Evolutionary conservation across 2,888 invertebrate genomes (phyloP).

Genomic region (Empis stercorea): DNA sequence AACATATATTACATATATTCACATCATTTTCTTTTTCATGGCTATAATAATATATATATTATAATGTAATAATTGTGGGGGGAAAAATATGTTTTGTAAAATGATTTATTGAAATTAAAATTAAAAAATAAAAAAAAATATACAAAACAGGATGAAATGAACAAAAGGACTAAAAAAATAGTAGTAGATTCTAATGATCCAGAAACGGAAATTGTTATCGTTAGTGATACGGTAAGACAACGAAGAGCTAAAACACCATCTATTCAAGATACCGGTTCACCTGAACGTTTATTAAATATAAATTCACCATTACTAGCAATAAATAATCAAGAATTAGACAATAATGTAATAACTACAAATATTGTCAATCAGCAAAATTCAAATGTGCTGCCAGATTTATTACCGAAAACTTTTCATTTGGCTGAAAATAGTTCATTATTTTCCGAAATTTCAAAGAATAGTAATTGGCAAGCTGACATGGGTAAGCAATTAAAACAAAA

Average conservation of each 20-base stretch:
- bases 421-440: conserved; percentile 55
- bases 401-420: conserved; percentile 49
- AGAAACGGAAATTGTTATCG: conserved; percentile 45
- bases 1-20: too few relatives aligned
- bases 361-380: conserved; percentile 18
- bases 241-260: conserved; percentile 33
- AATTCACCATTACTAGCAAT: neutral
- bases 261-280: conserved; percentile 22
- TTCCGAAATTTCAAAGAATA: conserved; percentile 46
- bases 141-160: conserved; percentile 10
- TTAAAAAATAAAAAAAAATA: too few relatives aligned
- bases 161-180: neutral
- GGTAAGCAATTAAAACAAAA: neutral
- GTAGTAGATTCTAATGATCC: conserved; percentile 13
- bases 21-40: too few relatives aligned
- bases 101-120: too few relatives aligned
- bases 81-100: too few relatives aligned
- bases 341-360: conserved; percentile 2
- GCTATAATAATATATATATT: too few relatives aligned
- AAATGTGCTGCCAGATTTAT: conserved; percentile 35
- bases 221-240: conserved; percentile 50
- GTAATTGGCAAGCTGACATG: neutral
- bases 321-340: neutral
- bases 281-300: conserved; percentile 5
- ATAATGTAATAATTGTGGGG: too few relatives aligned